Evolutionary conservation across 2,888 invertebrate species (phyloP), one percentile per base, ranked within the genome.

Genomic region (Polylopha cassiicola): DNA sequence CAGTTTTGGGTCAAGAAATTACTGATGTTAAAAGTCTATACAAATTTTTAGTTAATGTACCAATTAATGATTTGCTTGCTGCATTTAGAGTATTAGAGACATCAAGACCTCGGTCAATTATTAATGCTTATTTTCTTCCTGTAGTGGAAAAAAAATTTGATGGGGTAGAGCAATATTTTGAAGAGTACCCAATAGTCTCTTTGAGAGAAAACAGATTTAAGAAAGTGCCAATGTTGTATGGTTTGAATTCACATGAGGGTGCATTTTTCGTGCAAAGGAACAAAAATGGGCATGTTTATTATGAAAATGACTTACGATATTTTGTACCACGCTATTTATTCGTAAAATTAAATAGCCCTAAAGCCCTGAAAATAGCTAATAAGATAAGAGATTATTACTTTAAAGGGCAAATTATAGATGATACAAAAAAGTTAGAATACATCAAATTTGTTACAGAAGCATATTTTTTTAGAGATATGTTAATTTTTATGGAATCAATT

Each of bases 141-240:
- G 76, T 81, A 0, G 54, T 80, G 0, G 84, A 85, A 37, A 69
- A 60, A 16, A 39, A 70, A 38, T 78, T 77, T 10, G 56, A 64
- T 0, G 67, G 65, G 0, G 55, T 74, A 0, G 65, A 75, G 24
- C 48, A 52, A 2, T 78, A 67, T 56, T 71, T 78, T 5, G 48
- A 50, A 0, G 73, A 80, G 33, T 52, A 55, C 3, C 78, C 84
- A 0, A 44, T 65, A 10, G 48, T 59, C 2, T 51, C 58, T 15
- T 46, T 81, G 1, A 48, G 47, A 1, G 46, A 56, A 3, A 68
- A 72, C 38, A 53, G 62, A 1, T 67, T 62, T 10, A 50, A 55
- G 1, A 73, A 70, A 43, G 55, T 82, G 0, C 82, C 85, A 0
- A 39, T 69, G 0, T 17, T 85, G 0, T 30, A 52, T 1, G 69